Percentiles rank a stretch among this genome's conserved stretches.
These are phyloP conservation scores for Galago senegalensis DNA, from an alignment of 2,797 vertebrate species.

Conservation along the genomic window DNA sequence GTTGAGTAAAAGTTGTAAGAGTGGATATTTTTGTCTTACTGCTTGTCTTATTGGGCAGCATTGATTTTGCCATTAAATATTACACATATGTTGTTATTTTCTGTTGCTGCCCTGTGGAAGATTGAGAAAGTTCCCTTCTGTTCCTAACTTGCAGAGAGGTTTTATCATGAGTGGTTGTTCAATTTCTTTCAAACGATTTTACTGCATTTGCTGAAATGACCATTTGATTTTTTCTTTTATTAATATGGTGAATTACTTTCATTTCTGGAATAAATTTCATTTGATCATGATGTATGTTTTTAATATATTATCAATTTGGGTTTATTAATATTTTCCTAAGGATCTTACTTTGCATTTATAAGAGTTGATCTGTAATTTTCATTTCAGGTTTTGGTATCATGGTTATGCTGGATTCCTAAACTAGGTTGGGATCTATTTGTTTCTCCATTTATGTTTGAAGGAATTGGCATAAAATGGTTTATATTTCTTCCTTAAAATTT, in stretches of 20 bases:
- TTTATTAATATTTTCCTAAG: conserved; percentile 34
- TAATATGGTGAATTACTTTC: not conserved
- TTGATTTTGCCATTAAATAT: not conserved
- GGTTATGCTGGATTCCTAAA: not conserved
- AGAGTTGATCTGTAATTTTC: conserved; percentile 22
- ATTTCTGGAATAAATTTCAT: conserved; percentile 25
- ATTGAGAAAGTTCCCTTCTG: not conserved
- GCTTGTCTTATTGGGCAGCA: not conserved
- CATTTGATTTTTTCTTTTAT: not conserved
- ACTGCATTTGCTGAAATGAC: not conserved
- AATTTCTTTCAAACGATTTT: not conserved
- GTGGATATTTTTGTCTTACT: not conserved
- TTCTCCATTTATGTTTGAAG: not conserved
- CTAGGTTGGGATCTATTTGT: not conserved
- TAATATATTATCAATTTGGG: not conserved
- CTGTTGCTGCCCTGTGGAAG: not conserved
- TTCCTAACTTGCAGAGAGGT: not conserved
- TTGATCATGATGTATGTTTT: not conserved
- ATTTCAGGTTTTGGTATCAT: conserved; percentile 7
- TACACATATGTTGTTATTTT: not conserved
- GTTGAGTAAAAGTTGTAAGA: not conserved
- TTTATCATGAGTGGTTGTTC: not conserved
- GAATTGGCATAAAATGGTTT: conserved; percentile 8
- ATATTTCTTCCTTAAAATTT: conserved; percentile 10
- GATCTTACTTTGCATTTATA: conserved; percentile 17